These are phyloP conservation scores for Drosophila differens DNA, from an alignment of 2,888 invertebrate species.

Conservation along the genomic window DNA sequence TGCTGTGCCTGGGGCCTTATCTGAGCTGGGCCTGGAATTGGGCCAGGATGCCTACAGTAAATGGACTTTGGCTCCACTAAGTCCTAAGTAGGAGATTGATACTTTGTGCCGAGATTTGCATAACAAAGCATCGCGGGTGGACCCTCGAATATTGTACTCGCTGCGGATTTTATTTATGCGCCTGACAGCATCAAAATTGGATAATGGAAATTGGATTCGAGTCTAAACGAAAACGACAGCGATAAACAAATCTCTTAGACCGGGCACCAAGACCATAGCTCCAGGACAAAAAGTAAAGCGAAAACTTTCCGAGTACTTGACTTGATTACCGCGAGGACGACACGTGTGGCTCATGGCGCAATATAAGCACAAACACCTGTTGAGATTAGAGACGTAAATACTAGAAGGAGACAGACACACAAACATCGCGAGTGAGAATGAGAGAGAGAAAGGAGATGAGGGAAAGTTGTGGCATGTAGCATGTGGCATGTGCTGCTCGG, in stretches of 20 bases:
- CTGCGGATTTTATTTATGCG: slow-evolving; percentile 63
- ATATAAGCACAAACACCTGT: slow-evolving; percentile 62
- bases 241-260: slow-evolving; percentile 18
- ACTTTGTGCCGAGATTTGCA: slow-evolving; percentile 67
- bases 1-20: neutral
- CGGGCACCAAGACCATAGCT: neutral
- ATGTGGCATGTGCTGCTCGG: slow-evolving; percentile 37
- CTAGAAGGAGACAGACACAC: neutral
- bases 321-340: slow-evolving; percentile 61
- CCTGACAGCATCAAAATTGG: slow-evolving; percentile 74
- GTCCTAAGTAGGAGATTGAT: slow-evolving; percentile 59
- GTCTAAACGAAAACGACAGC: slow-evolving; percentile 43
- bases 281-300: slow-evolving; percentile 29
- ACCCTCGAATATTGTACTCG: slow-evolving; percentile 19
- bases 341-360: slow-evolving; percentile 60
- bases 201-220: slow-evolving; percentile 78
- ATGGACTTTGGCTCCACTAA: slow-evolving; percentile 53
- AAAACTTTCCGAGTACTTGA: slow-evolving; percentile 58
- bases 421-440: neutral
- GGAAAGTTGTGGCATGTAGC: neutral
- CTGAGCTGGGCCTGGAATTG: neutral
- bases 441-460: no score
- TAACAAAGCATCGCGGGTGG: slow-evolving; percentile 59
- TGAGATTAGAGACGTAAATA: slow-evolving; percentile 45
- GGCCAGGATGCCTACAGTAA: slow-evolving; percentile 23